Conservation (phyloP, 2,888 invertebrate genomes). For the Aporophyla lueneburgensis region DNA sequence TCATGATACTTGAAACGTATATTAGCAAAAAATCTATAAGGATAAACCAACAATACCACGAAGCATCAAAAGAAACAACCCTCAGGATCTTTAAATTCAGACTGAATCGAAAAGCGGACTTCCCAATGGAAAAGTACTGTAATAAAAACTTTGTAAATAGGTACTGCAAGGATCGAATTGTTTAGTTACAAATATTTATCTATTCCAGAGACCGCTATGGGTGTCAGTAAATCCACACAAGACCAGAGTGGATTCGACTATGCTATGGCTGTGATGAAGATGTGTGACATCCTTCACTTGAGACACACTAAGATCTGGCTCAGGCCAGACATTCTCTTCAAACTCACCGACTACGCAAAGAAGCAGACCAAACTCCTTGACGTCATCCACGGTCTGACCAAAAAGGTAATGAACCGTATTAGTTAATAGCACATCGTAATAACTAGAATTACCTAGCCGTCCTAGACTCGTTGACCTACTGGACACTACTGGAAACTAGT, state of each 20-base stretch:
- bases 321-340: constrained; percentile 94
- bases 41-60: background rate
- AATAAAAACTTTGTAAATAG: background rate
- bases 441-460: constrained; percentile 14
- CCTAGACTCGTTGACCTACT: constrained; percentile 54
- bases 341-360: constrained; percentile 94
- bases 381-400: constrained; percentile 95
- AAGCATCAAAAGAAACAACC: background rate
- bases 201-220: constrained; percentile 95
- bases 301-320: constrained; percentile 95
- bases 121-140: background rate
- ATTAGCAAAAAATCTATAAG: background rate
- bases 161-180: background rate
- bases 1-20: too few species aligned
- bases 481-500: constrained; percentile 52
- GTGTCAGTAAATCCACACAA: constrained; percentile 95
- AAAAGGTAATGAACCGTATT: constrained; percentile 90
- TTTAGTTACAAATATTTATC: constrained; percentile 23
- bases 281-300: constrained; percentile 96
- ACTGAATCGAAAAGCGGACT: background rate
- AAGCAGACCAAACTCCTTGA: constrained; percentile 94
- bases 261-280: constrained; percentile 97
- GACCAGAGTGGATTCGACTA: constrained; percentile 96
- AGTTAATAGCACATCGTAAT: constrained; percentile 5
- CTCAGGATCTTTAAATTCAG: background rate